These are phyloP conservation scores for Ceratosolen fusciceps DNA, from an alignment of 1,140 invertebrate genomes.

Conservation along the genomic window DNA sequence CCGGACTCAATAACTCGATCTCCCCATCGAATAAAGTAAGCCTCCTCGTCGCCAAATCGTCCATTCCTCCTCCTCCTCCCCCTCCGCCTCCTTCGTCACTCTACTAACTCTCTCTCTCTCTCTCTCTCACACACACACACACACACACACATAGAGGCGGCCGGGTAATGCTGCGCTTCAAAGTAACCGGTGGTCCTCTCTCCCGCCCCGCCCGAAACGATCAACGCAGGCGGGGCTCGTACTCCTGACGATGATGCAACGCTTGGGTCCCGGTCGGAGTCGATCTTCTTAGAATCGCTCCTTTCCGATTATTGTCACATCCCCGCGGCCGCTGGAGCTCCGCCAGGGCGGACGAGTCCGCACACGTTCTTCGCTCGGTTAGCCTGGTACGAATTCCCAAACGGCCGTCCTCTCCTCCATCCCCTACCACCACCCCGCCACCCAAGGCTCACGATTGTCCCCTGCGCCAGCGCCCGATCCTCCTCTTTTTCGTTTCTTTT, in stretches of 20 bases:
- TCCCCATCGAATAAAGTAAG: neutral
- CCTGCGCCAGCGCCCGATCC: no score
- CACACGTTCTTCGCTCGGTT: neutral
- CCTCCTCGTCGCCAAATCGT: neutral
- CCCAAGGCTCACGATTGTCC: neutral
- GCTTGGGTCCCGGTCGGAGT: neutral
- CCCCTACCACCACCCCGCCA: no score
- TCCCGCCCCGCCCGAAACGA: no score
- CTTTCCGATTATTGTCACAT: constrained; percentile 48
- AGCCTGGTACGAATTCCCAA: neutral
- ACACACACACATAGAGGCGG: neutral
- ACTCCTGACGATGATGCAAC: constrained; percentile 28
- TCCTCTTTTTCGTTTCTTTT: no score
- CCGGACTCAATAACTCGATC: constrained; percentile 24
- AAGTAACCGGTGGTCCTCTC: no score
- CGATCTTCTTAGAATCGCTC: constrained; percentile 40
- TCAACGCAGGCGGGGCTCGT: neutral
- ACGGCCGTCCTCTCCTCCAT: neutral
- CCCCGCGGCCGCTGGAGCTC: neutral
- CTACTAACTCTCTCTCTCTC: no score
- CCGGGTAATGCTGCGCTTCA: no score
- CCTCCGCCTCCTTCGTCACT: no score
- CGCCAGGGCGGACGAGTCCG: constrained; percentile 23
- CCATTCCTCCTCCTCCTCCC: neutral
- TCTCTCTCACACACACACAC: neutral